Base-by-base conservation (phyloP, 2,888 invertebrate genomes). In the Spodoptera exigua region DNA sequence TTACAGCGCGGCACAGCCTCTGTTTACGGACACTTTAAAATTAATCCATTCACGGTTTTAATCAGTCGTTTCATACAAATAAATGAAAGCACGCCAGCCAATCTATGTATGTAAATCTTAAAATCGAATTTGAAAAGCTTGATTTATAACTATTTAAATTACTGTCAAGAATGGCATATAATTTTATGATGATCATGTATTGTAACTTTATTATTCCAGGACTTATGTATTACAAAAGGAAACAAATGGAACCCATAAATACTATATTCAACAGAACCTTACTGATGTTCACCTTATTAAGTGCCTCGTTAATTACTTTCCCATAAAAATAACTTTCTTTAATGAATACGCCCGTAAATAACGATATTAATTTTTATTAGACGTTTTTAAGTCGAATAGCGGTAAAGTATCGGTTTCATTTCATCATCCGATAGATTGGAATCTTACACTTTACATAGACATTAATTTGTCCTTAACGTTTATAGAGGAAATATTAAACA, bases 401-500 rank as follows among this genome's bases (percentile, higher is more conserved):
- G 90, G 89, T 87, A 87, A 79, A 82, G 71, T 80, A 84, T 86
- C 79, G 83, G 79, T 82, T 83, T 83, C 79, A 76, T 84, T 85
- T 79, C 78, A 80, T 84, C 83, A 79, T 75, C 72, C 72, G 77
- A 78, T 70, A 83, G 84, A 86, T 86, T 84, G 76, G 81, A 80
- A 89, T 85, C 85, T 81, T 82, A 77, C 80, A 79, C 86, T 85
- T 83, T 78, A 81, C 81, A 76, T 79, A 73, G 76, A 85, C 82
- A 85, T 85, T 84, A 83, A 86, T 83, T 81, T 79, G 77, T 84
- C 79, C 77, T 74, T 81, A 84, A 81, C 78, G 61, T 85, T 84
- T 83, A 85, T 84, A 80, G 83, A 86, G 88, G 85, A 88, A 90
- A 87, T 86, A 83, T 84, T 84, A 84, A 90, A 87, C 84, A 81